Conservation (phyloP, 2,888 invertebrate genomes). For the Dasypogon diadema region DNA sequence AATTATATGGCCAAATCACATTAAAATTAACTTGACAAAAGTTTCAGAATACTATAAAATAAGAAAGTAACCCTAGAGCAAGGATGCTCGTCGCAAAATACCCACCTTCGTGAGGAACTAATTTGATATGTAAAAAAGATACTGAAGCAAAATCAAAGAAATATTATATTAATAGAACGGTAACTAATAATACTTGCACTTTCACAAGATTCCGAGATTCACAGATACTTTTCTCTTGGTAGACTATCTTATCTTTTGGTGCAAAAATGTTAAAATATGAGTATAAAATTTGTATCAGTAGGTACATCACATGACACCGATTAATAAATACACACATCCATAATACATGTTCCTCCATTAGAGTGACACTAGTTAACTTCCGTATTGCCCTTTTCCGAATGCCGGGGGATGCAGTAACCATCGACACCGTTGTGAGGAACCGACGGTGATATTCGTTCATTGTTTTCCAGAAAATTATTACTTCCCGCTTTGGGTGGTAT, state of each 20-base stretch:
- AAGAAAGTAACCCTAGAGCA: neutral
- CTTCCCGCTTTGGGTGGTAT: conserved; percentile 66
- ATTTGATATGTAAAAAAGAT: conserved; percentile 35
- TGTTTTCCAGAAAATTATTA: neutral
- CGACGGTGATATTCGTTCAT: conserved; percentile 54
- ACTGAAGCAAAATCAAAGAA: conserved; percentile 10
- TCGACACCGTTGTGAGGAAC: conserved; percentile 60
- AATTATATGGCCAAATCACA: conserved; percentile 19
- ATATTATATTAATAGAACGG: conserved; percentile 36
- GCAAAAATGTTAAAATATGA: conserved; percentile 11
- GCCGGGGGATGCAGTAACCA: conserved; percentile 63
- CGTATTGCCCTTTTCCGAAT: conserved; percentile 54
- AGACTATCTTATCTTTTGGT: conserved; percentile 11
- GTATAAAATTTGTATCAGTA: conserved; percentile 11
- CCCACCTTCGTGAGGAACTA: conserved; percentile 27
- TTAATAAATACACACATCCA: conserved; percentile 12
- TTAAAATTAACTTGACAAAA: neutral
- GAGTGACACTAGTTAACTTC: conserved; percentile 23
- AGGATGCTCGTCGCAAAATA: neutral
- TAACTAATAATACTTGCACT: conserved; percentile 44
- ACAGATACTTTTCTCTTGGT: neutral
- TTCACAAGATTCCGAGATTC: conserved; percentile 13
- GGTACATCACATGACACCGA: conserved; percentile 24
- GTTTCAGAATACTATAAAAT: neutral
- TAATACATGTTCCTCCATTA: neutral